Base-by-base conservation (phyloP, 2,888 invertebrate genomes). In the Ischnura elegans region DNA sequence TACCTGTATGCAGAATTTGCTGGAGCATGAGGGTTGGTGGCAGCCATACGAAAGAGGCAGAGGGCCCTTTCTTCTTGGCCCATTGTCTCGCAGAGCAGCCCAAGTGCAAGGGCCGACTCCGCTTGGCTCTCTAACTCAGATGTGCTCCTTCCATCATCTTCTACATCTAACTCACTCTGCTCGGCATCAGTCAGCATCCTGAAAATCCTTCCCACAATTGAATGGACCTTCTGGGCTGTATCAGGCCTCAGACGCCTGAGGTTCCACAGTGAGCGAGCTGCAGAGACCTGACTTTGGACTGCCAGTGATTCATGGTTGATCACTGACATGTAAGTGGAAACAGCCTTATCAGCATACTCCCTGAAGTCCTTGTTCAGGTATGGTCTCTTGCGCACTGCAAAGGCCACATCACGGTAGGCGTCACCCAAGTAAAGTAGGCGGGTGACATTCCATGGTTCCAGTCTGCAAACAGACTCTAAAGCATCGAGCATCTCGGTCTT, bases 301-400 rank as follows among this genome's bases (percentile, higher is more conserved):
- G n/a, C 43, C 42, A 43, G 61, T 45, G 90, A 43, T 42, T 55
- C 90, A 90, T 43, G 25, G 25, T 51, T n/a, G 0, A 90, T n/a
- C 4, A 45, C 90, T 21, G 43, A 29, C 43, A 42, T 61, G n/a
- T 43, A 90, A 25, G 90, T 21, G 10, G 36, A 13, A 6, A 90
- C n/a, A 25, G 90, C 90, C 61, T 90, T 55, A 4, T 13, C 43
- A 25, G 90, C 90, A 90, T 90, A 90, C n/a, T 90, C 90, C 43
- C 43, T 43, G 43, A 51, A 61, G 51, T 90, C 43, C 5, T 61
- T 45, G 4, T 61, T 16, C 0, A 43, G 61, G 61, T 61, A 25
- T 66, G 25, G 55, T 25, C 6, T 61, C n/a, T 45, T 42, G 16
- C 61, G 43, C 25, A 61, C 90, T 16, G 42, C 25, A 61, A 90